These are phyloP conservation scores for Cotesia chilonis DNA, from an alignment of 1,140 invertebrate genomes.

Conservation along the genomic window DNA sequence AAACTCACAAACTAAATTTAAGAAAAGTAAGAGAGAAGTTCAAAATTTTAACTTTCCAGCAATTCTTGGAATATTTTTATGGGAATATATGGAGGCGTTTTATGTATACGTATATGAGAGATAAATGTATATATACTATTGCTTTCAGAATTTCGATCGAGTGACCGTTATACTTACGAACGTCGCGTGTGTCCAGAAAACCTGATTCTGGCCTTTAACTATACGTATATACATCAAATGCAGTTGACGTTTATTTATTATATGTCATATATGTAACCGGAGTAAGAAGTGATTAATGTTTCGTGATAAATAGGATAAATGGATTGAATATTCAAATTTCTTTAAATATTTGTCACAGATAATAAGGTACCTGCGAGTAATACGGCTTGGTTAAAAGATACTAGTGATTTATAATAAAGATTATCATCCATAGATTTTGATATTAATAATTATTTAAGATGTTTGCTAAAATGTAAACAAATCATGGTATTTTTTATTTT, in stretches of 20 bases:
- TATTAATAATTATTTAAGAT: too few species aligned
- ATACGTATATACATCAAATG: neutral
- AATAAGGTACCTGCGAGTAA: too few species aligned
- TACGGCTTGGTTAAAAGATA: too few species aligned
- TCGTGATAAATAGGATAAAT: too few species aligned
- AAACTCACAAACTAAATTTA: neutral
- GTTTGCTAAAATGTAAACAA: too few species aligned
- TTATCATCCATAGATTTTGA: too few species aligned
- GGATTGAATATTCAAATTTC: too few species aligned
- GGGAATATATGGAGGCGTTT: neutral
- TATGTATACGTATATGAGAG: too few species aligned
- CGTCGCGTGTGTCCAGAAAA: slow-evolving; percentile 23
- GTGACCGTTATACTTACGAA: slow-evolving; percentile 31
- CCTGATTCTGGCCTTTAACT: slow-evolving; percentile 11
- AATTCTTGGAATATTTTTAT: slow-evolving; percentile 18
- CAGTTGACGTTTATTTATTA: slow-evolving; percentile 3
- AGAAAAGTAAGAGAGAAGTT: neutral
- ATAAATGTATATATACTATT: neutral
- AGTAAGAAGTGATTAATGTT: too few species aligned
- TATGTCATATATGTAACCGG: neutral
- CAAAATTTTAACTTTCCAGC: slow-evolving; percentile 33
- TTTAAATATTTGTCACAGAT: too few species aligned
- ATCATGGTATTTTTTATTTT: too few species aligned
- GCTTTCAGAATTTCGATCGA: slow-evolving; percentile 29
- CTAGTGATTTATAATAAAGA: too few species aligned